Base-by-base conservation (phyloP, 1,140 invertebrate genomes). In the Melipona quadrifasciata region DNA sequence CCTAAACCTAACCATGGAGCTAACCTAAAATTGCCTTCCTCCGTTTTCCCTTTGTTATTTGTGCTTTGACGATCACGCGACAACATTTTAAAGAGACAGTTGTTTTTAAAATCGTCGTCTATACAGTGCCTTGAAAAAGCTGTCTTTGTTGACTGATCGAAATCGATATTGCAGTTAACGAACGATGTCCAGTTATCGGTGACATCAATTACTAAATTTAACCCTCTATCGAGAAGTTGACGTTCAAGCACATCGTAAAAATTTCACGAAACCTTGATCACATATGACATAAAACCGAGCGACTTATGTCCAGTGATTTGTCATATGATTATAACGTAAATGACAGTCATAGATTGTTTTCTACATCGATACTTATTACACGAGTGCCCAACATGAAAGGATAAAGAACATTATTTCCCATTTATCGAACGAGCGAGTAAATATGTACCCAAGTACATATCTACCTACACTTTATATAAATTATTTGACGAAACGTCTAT, bases 161-260 rank as follows among this genome's bases (percentile, higher is more conserved):
- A 31, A 51, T 80, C 31, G 34, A n/a, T 27, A 80, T 55, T 17
- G 8, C 10, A 61, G 11, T 47, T 70, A 27, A 3, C 2, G 24
- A 19, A 57, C 34, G 1, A 24, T 0, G 17, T 61, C 16, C 2
- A 47, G 8, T 47, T 51, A 17, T n/a, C 24, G 1, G 27, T 51
- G 79, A 73, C 53, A 58, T 51, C 79, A 17, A 73, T 72, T 51
- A 72, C 55, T 80, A 80, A 80, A 31, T 51, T 72, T 72, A 80
- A 80, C 17, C 27, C 61, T 12, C 24, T 53, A 57, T 55, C 34
- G 61, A 68, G 21, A 70, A 51, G 55, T 34, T 71, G 53, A 71
- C 51, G 55, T n/a, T 27, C 67, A 17, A 19, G 11, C 12, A 47
- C 39, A 10, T 27, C n/a, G 34, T 72, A 51, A 72, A 80, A 27